Evolutionary conservation across 1,140 invertebrate genomes (phyloP).

Genomic region (Oppia nitens): DNA sequence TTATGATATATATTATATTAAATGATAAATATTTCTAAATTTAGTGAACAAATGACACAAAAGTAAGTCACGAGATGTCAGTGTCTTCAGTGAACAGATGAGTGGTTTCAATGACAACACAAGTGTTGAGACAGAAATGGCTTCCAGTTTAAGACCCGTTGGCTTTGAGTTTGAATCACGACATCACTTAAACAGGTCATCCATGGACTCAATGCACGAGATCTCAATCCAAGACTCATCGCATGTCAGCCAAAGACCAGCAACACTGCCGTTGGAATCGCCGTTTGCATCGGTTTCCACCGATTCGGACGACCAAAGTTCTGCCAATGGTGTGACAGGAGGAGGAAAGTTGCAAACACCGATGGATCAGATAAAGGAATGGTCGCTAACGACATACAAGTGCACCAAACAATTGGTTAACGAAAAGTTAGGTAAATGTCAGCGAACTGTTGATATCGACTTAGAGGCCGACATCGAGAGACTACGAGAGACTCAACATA

Average conservation of each 20-base stretch:
- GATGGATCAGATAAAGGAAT: slow-evolving; percentile 78
- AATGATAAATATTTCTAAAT: no score
- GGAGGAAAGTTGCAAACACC: neutral
- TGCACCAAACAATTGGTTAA: slow-evolving; percentile 87
- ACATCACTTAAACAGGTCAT: neutral
- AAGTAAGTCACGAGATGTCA: neutral
- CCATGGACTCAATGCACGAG: slow-evolving; percentile 12
- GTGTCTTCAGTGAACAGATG: neutral
- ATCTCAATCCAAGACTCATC: slow-evolving; percentile 7
- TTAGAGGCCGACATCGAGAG: slow-evolving; percentile 80
- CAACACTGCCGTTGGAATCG: slow-evolving; percentile 5
- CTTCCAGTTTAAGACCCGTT: neutral
- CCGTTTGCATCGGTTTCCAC: neutral
- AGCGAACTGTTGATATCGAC: slow-evolving; percentile 66
- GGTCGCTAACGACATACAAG: slow-evolving; percentile 93
- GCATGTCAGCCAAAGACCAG: slow-evolving; percentile 1
- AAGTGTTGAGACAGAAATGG: neutral
- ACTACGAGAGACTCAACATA: slow-evolving; percentile 78
- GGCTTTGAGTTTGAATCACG: neutral
- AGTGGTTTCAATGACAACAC: neutral
- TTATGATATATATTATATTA: no score
- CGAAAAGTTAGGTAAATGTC: slow-evolving; percentile 70
- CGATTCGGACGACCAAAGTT: neutral
- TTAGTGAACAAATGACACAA: no score
- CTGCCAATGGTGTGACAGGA: neutral